Evolutionary conservation across 2,888 invertebrate species (phyloP), one percentile per base, ranked within the genome.

Genomic region (Xanthorhoe spadicearia): DNA sequence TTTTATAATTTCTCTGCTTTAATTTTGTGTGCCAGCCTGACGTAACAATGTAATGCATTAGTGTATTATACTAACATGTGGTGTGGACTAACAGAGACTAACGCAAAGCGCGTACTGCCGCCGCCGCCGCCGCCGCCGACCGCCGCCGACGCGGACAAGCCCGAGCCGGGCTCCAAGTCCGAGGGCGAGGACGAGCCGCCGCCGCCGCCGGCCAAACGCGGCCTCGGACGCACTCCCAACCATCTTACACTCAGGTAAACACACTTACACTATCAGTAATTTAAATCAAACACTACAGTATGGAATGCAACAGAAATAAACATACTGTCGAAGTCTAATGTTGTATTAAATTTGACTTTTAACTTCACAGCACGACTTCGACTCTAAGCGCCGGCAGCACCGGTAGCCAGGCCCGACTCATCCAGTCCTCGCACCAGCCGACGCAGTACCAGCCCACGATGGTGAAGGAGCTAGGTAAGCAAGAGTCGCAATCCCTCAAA

Each of bases 361-460:
- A 69, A 48, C 66, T 77, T 93, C 90, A 81, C 94, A 98, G 98
- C 94, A 98, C 98, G 83, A 98, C 98, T 78, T 98, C 98, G 81
- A 98, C 98, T 71, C 94, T 98, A 85, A 98, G 98, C 79, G 98
- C 98, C 69, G 98, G 98, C 84, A 98, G 98, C 91, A 98, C 98
- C 60, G 97, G 98, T 83, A 97, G 97, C 87, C 97, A 98, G 92
- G 98, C 98, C 68, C 95, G 97, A 82, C 95, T 98, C 83, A 97
- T 98, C 86, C 98, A 98, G 93, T 97, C 98, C 75, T 98, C 98
- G 77, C 97, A 98, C 91, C 97, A 98, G 83, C 98, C 98, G 67
- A 96, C 97, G 81, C 97, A 96, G 88, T 98, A 98, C 92, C 97
- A 98, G 81, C 98, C 98, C 66, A 95, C 96, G 77, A 95, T 96